phyloP scores from a whole-genome alignment of 2,797 vertebrate genomes.

The Phataginus tricuspis region DNA sequence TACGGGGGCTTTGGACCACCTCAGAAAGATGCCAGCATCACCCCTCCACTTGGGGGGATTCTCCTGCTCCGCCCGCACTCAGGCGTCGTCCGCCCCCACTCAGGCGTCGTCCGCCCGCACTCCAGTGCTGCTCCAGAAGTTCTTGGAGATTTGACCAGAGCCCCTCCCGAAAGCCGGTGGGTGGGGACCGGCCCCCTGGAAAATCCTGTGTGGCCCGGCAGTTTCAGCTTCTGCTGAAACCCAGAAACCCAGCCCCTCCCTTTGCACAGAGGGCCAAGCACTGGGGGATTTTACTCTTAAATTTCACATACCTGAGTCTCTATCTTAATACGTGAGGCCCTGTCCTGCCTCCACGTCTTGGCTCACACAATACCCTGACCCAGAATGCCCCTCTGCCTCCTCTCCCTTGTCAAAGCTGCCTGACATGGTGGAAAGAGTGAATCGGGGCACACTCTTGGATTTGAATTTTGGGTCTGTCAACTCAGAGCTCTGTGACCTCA shows the following conservation, averaged over 20 bases:
- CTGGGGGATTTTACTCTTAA: neutral
- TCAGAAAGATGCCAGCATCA: neutral
- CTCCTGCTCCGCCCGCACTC: neutral
- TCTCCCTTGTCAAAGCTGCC: neutral
- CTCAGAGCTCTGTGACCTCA: neutral
- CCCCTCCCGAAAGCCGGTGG: conserved; percentile 52
- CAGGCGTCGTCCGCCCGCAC: no score
- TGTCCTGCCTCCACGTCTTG: neutral
- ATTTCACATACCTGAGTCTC: neutral
- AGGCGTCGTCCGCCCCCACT: neutral
- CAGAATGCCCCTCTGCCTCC: neutral
- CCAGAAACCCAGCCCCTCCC: neutral
- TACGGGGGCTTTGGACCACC: neutral
- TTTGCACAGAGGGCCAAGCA: neutral
- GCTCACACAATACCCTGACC: fast-evolving
- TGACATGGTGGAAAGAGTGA: neutral
- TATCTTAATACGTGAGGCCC: neutral
- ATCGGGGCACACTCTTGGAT: neutral
- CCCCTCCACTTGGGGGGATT: neutral
- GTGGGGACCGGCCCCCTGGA: conserved; percentile 58
- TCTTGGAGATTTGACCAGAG: neutral
- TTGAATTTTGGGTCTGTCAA: neutral
- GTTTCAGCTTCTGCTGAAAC: conserved; percentile 14
- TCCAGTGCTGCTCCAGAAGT: conserved; percentile 16
- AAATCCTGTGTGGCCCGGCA: neutral